phyloP scores from a whole-genome alignment of 2,888 invertebrate genomes.

The Salticus scenicus region DNA sequence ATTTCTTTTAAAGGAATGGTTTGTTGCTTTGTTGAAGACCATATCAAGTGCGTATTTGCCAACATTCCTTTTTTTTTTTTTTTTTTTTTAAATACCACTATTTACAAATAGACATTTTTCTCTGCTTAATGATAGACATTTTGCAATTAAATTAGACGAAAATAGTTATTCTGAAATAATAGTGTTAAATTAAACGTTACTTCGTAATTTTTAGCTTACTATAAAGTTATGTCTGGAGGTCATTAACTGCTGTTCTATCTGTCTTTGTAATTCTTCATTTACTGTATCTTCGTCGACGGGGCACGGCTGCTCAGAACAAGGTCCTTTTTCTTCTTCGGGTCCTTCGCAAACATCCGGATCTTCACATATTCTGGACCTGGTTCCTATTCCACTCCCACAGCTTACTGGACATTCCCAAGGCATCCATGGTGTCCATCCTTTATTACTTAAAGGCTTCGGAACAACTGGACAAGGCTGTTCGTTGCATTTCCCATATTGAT shows the following conservation, averaged over 20 bases:
- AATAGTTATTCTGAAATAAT: too few relatives aligned
- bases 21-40: too few relatives aligned
- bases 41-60: too few relatives aligned
- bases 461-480: background rate
- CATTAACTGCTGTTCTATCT: constrained; percentile 4
- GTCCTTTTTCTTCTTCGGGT: constrained; percentile 28
- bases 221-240: constrained; percentile 20
- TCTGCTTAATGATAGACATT: too few relatives aligned
- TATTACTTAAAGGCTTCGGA: background rate
- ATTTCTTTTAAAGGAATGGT: too few relatives aligned
- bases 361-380: constrained; percentile 33
- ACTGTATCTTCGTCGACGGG: background rate
- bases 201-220: constrained; percentile 15
- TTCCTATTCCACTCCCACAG: constrained; percentile 35
- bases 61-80: too few relatives aligned
- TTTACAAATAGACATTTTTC: too few relatives aligned
- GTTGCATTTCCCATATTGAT: background rate
- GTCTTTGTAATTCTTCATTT: background rate
- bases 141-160: too few relatives aligned
- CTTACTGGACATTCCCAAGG: constrained; percentile 48
- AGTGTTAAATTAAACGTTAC: too few relatives aligned
- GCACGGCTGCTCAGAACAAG: constrained; percentile 26
- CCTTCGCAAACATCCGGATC: constrained; percentile 43
- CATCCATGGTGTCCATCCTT: constrained; percentile 56
- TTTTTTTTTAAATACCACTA: too few relatives aligned